Percentiles rank a stretch among this genome's conserved stretches.
Evolutionary conservation across 2,113 vertebrate species (phyloP).

Genomic region (Peucedramus taeniatus): DNA sequence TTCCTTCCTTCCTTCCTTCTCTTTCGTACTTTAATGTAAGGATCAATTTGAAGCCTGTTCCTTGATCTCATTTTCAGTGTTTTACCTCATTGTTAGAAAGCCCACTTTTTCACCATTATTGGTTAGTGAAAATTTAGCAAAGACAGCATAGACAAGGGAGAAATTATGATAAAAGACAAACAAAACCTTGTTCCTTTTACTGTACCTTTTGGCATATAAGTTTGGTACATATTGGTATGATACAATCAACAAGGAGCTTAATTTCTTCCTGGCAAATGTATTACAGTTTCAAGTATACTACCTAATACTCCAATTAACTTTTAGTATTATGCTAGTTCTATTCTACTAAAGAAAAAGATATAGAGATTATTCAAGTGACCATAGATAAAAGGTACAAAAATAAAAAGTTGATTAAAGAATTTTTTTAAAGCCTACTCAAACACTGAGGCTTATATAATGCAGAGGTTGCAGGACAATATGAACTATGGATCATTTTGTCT

Average conservation of each 20-base stretch:
- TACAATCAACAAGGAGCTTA: background rate
- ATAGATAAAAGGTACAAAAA: slow-evolving; percentile 59
- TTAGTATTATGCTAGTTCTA: slow-evolving; percentile 69
- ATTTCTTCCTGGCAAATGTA: slow-evolving; percentile 4
- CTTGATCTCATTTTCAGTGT: background rate
- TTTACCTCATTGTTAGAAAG: slow-evolving; percentile 34
- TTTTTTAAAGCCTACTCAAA: slow-evolving; percentile 22
- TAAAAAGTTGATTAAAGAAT: background rate
- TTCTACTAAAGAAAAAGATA: slow-evolving; percentile 71
- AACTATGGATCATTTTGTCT: slow-evolving; percentile 23
- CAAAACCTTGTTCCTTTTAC: background rate
- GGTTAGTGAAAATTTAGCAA: slow-evolving; percentile 29
- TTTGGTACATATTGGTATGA: background rate
- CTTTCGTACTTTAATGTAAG: background rate
- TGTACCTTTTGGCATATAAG: background rate
- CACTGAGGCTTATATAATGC: background rate
- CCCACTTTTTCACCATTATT: slow-evolving; percentile 7
- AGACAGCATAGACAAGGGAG: background rate
- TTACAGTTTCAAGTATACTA: slow-evolving; percentile 56
- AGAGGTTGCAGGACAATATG: background rate
- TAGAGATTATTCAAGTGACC: slow-evolving; percentile 52
- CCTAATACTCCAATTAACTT: slow-evolving; percentile 72
- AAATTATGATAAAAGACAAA: background rate
- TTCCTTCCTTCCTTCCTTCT: background rate
- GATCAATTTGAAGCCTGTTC: background rate